phyloP scores from a whole-genome alignment of 2,113 vertebrate species.

The human region DNA sequence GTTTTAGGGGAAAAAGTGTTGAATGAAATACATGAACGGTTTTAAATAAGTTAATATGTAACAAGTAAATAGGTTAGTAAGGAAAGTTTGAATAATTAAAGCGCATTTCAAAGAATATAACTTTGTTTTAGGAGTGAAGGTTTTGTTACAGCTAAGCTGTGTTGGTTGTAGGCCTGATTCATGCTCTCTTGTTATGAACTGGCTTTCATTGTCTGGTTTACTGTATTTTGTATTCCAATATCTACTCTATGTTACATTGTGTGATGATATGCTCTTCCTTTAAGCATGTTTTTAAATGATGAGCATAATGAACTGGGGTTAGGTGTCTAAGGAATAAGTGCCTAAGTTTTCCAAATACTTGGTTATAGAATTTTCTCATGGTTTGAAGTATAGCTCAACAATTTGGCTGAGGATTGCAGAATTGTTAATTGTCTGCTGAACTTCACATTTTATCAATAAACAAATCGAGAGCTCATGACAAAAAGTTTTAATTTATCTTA shows the following conservation, averaged over 20 bases:
- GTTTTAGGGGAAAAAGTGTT: not conserved
- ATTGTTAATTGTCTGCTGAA: conserved; percentile 9
- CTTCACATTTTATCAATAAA: not conserved
- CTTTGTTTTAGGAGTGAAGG: not conserved
- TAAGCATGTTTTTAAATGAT: not conserved
- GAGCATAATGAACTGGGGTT: not conserved
- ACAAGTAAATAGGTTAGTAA: not conserved
- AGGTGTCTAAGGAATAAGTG: not conserved
- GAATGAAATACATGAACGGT: not conserved
- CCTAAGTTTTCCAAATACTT: not conserved
- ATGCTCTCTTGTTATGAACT: not conserved
- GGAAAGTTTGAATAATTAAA: not conserved
- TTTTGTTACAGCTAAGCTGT: not conserved
- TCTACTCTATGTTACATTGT: not conserved
- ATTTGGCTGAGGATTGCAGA: not conserved
- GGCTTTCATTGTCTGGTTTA: not conserved
- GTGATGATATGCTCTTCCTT: not conserved
- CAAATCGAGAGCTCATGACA: not conserved
- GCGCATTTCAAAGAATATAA: not conserved
- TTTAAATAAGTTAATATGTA: conserved; percentile 23
- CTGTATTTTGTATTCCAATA: not conserved
- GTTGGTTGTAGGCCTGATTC: not conserved
- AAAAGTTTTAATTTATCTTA: not conserved
- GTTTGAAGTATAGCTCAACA: not conserved
- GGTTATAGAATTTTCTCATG: conserved; percentile 35